Conservation (phyloP, 2,113 vertebrate species). For the Heptranchias perlo region DNA sequence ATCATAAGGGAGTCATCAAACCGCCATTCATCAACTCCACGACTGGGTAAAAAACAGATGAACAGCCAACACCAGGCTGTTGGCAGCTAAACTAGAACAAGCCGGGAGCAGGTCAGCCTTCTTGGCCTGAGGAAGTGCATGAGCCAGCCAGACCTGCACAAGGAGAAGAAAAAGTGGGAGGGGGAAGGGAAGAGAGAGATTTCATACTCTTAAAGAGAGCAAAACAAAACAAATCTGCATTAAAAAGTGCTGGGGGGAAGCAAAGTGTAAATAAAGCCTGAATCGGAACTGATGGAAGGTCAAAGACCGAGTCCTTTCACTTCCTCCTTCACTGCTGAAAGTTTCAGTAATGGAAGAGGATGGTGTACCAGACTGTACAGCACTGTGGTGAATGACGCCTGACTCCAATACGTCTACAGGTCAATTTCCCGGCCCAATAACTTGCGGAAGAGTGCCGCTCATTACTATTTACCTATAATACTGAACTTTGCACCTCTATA, state of each 20-base stretch:
- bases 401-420: background rate
- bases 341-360: background rate
- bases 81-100: background rate
- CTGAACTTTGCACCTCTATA: background rate
- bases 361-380: background rate
- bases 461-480: background rate
- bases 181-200: background rate
- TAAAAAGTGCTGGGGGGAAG: background rate
- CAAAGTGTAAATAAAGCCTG: background rate
- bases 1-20: background rate
- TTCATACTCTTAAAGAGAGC: background rate
- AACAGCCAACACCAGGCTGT: background rate
- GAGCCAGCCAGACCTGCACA: too few relatives aligned
- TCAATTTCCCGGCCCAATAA: background rate
- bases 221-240: background rate
- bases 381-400: background rate
- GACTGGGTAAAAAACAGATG: background rate
- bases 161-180: background rate
- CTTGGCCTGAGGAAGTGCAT: too few relatives aligned
- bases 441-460: background rate
- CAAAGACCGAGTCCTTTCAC: background rate
- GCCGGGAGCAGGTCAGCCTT: background rate
- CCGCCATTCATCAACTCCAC: background rate
- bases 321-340: constrained; percentile 13
- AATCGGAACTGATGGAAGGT: too few relatives aligned